A percentile compares a stretch with the other conserved stretches of the same genome.
Evolutionary conservation across 1,140 invertebrate species (phyloP).

Genomic region (Solen grandis): DNA sequence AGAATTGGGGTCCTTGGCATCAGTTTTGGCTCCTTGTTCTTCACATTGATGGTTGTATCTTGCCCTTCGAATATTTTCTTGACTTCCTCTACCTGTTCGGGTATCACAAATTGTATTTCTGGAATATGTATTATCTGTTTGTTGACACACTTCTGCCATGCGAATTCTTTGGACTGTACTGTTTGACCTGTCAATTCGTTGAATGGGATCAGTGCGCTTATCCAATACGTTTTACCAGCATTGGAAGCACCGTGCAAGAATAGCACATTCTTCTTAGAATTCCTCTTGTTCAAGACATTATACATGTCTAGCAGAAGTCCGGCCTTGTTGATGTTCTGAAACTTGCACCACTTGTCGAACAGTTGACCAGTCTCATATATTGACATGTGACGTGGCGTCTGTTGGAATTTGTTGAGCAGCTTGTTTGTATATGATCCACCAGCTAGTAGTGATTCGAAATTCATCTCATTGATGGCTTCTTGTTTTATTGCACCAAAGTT

Average conservation of each 20-base stretch:
- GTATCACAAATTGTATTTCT: background rate
- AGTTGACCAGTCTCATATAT: too few species aligned
- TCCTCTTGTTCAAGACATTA: background rate
- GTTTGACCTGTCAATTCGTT: constrained; percentile 1
- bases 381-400: too few species aligned
- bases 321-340: background rate
- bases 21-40: constrained; percentile 6
- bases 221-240: constrained; percentile 30
- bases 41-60: background rate
- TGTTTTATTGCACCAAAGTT: too few species aligned
- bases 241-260: constrained; percentile 4
- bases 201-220: background rate
- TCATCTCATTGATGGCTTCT: too few species aligned
- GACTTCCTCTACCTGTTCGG: constrained; percentile 1
- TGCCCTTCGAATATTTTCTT: constrained; percentile 23
- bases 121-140: constrained; percentile 19
- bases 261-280: background rate
- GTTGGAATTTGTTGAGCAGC: too few species aligned
- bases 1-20: constrained; percentile 27
- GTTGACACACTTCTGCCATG: background rate
- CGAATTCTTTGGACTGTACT: background rate
- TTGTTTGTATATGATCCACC: too few species aligned
- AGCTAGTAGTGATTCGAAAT: too few species aligned
- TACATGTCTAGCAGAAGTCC: background rate
- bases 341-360: too few species aligned